Conservation (phyloP, 2,797 vertebrate species). For the Sternarchorhynchus goeldii region DNA sequence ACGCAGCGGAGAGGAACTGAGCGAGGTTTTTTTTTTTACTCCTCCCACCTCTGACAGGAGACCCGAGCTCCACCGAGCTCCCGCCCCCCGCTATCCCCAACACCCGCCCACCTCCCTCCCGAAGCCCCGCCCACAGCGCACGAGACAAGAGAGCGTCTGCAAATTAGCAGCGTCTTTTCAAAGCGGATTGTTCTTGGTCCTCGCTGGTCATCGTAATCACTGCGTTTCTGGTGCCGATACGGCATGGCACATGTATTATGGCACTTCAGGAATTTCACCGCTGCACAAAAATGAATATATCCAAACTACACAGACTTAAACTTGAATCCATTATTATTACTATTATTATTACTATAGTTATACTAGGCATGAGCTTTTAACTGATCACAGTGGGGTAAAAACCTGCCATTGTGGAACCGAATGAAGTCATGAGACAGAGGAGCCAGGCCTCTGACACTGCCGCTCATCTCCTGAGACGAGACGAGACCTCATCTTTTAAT, state of each 20-base stretch:
- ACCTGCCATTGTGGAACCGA: conserved; percentile 11
- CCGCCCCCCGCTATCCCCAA: conserved; percentile 44
- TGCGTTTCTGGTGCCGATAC: conserved; percentile 42
- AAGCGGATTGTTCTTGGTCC: conserved; percentile 61
- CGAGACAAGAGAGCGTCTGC: conserved; percentile 58
- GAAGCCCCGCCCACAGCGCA: conserved; percentile 54
- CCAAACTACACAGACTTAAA: not conserved
- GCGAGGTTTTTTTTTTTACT: conserved; percentile 75
- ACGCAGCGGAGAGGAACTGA: conserved; percentile 71
- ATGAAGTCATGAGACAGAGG: not conserved
- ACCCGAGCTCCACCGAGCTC: conserved; percentile 70
- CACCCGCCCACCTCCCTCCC: conserved; percentile 19
- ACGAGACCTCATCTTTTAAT: conserved; percentile 30
- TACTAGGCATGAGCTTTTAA: not conserved
- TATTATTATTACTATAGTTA: conserved; percentile 1
- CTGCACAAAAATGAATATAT: not conserved
- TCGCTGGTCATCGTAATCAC: not conserved
- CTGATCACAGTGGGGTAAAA: conserved; percentile 7
- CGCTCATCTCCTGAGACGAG: conserved; percentile 17
- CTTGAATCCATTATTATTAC: not conserved
- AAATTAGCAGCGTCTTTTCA: conserved; percentile 65
- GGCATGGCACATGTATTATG: not conserved
- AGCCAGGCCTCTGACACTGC: not conserved
- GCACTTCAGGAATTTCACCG: not conserved
- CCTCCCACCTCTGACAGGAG: conserved; percentile 76